Percentiles rank a stretch among this genome's conserved stretches.
Evolutionary conservation across 2,888 invertebrate species (phyloP).

Genomic region (Eudasyphora cyanicolor): DNA sequence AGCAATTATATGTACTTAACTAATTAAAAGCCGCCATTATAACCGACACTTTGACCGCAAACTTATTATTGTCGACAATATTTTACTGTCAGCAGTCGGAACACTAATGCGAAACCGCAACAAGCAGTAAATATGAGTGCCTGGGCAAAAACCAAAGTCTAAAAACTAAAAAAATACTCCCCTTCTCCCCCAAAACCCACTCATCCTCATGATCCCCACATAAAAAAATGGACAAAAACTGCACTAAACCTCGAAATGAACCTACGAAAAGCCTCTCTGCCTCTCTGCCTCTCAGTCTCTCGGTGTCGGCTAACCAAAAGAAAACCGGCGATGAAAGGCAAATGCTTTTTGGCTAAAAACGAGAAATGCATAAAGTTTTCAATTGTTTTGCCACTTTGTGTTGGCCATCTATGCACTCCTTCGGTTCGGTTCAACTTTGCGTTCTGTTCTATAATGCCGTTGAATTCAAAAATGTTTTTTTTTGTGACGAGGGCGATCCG

Average conservation of each 20-base stretch:
- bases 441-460: slow-evolving; percentile 32
- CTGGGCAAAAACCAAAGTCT: slow-evolving; percentile 25
- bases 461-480: no score
- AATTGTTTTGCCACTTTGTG: slow-evolving; percentile 63
- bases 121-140: slow-evolving; percentile 60
- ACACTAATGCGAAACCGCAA: slow-evolving; percentile 63
- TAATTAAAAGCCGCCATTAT: slow-evolving; percentile 66
- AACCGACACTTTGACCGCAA: slow-evolving; percentile 65
- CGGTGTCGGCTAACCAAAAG: no score
- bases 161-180: slow-evolving; percentile 10
- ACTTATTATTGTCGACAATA: slow-evolving; percentile 65
- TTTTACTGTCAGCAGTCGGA: slow-evolving; percentile 62
- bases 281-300: no score
- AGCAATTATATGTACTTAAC: slow-evolving; percentile 65
- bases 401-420: slow-evolving; percentile 54
- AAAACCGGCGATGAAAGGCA: slow-evolving; percentile 36
- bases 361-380: slow-evolving; percentile 62
- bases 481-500: no score
- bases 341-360: slow-evolving; percentile 57
- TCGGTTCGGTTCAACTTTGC: slow-evolving; percentile 24
- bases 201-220: no score
- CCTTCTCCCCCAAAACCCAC: no score
- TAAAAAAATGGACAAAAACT: slow-evolving; percentile 32
- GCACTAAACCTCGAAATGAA: slow-evolving; percentile 32
- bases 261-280: neutral